Conservation (phyloP, 2,113 vertebrate species). For the Amblyornis subalaris region DNA sequence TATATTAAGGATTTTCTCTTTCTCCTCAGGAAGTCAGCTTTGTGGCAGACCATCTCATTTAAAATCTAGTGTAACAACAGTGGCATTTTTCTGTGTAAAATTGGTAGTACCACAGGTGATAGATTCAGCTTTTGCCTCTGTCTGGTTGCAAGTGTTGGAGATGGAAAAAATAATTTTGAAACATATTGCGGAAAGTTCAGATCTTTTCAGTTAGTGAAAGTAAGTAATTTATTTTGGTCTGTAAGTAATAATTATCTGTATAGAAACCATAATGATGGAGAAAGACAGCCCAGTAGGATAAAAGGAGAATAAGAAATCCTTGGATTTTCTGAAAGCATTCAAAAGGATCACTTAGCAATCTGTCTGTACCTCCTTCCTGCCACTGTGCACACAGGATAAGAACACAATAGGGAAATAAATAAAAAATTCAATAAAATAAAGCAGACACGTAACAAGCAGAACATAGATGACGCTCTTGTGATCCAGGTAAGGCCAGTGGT, state of each 20-base stretch:
- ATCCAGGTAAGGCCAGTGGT: background rate
- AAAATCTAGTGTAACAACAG: slow-evolving; percentile 6
- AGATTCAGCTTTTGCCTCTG: slow-evolving; percentile 17
- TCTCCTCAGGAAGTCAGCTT: slow-evolving; percentile 51
- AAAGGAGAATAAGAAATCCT: slow-evolving; percentile 28
- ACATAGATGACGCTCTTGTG: background rate
- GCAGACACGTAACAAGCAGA: background rate
- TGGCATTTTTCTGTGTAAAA: slow-evolving; percentile 34
- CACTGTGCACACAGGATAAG: background rate
- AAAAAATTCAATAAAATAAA: background rate
- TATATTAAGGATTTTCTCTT: slow-evolving; percentile 48
- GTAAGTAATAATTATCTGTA: slow-evolving; percentile 30
- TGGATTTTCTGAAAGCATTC: slow-evolving; percentile 13
- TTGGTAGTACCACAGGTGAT: slow-evolving; percentile 20
- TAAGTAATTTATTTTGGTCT: slow-evolving; percentile 39
- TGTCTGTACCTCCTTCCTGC: background rate
- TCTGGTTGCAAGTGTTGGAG: background rate
- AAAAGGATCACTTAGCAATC: background rate
- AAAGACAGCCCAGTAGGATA: slow-evolving; percentile 11
- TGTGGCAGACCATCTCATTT: slow-evolving; percentile 27
- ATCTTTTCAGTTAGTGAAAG: slow-evolving; percentile 26
- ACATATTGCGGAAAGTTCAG: slow-evolving; percentile 23
- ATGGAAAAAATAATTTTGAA: slow-evolving; percentile 18
- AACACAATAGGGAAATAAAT: background rate
- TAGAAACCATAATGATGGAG: slow-evolving; percentile 10